Evolutionary conservation across 2,797 vertebrate genomes (phyloP), one percentile per base, ranked within the genome.

Genomic region (Telmatherina bonti): DNA sequence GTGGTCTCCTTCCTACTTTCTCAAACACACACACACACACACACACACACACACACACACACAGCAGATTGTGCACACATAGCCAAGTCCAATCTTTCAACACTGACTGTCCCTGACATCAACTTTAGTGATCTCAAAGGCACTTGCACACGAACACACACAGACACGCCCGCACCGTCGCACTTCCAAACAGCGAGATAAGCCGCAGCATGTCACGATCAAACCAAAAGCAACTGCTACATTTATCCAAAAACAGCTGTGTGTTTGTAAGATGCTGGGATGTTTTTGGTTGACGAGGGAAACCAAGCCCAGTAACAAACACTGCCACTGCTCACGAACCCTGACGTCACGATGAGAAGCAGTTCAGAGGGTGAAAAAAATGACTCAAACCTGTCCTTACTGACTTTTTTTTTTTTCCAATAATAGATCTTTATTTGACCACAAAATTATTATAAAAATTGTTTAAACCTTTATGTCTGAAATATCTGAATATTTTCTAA

Each of bases 261-360:
- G 49, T 92, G 87, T 92, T 91, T 89, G 43, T 79, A 18, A 57
- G 80, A 88, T 81, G 77, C 63, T 84, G 79, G 69, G 84, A 84
- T 90, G 88, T 91, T 91, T 91, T 81, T 57, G 43, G n/a, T 24
- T 13, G 45, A 71, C 56, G 54, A 76, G 86, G 92, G 88, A 93
- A 93, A 89, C 91, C 91, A 86, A 92, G 51, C 91, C 91, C 90
- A 90, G 12, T 7, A 43, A 89, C 82, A 92, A 92, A 90, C 89
- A 89, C 18, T 1, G 67, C 71, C 57, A 11, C 31, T 6, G 29
- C 73, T 86, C 90, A 92, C 86, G 81, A 88, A 89, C 76, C n/a
- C 69, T 82, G 70, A 78, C 20, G 12, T 83, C 71, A 87, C 3
- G 1, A 52, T 33, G 62, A 85, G 54, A 71, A 65, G 83, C 20